Evolutionary conservation across 1,140 invertebrate genomes (phyloP).

Genomic region (Cydia splendana): DNA sequence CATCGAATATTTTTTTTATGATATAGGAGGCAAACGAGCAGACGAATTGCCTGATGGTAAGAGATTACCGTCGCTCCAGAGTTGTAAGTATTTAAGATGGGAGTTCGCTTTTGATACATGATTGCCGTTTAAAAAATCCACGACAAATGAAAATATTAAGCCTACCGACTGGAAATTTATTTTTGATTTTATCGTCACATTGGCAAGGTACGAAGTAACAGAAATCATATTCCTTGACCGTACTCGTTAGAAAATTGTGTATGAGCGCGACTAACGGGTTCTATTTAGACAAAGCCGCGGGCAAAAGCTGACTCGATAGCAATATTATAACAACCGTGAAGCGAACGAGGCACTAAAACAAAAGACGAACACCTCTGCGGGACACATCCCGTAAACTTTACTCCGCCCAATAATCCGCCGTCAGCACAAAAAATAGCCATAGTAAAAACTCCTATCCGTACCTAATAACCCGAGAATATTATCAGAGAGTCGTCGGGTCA

Average conservation of each 20-base stretch:
- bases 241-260: neutral
- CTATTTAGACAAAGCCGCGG: neutral
- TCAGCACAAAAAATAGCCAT: constrained; percentile 69
- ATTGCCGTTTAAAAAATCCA: no score
- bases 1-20: no score
- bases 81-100: no score
- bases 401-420: constrained; percentile 67
- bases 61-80: no score
- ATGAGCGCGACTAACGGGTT: neutral
- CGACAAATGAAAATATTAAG: no score
- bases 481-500: constrained; percentile 79
- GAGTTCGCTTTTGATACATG: no score
- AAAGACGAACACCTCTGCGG: constrained; percentile 29
- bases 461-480: constrained; percentile 65
- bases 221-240: no score
- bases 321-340: neutral
- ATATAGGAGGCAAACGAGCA: no score
- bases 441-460: constrained; percentile 51
- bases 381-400: constrained; percentile 62
- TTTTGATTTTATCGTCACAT: no score
- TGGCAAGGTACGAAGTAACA: no score
- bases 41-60: no score
- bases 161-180: no score
- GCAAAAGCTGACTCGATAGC: neutral
- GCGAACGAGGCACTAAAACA: constrained; percentile 29